Evolutionary conservation across 2,888 invertebrate genomes (phyloP).

Genomic region (Micropterix aruncella): DNA sequence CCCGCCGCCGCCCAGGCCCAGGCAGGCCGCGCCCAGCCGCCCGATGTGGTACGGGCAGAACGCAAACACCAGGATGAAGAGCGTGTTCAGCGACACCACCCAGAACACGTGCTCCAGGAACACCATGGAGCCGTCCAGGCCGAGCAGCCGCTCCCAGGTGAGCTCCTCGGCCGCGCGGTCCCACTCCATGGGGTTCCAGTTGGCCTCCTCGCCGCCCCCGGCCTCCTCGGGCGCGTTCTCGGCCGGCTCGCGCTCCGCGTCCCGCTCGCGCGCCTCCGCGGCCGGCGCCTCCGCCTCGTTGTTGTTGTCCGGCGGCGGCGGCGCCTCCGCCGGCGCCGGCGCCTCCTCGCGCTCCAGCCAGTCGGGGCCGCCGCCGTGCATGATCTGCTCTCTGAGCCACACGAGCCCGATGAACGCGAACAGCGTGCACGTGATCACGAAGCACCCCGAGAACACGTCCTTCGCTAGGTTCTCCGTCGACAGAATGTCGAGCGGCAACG

Average conservation of each 20-base stretch:
- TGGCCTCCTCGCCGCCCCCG: slow-evolving; percentile 61
- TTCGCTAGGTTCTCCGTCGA: slow-evolving; percentile 86
- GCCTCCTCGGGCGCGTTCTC: slow-evolving; percentile 30
- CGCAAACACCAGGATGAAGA: slow-evolving; percentile 94
- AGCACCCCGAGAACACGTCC: slow-evolving; percentile 92
- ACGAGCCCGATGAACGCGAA: slow-evolving; percentile 94
- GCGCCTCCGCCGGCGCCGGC: slow-evolving; percentile 34
- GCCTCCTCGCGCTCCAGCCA: slow-evolving; percentile 74
- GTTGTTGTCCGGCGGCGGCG: slow-evolving; percentile 19
- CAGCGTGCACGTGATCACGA: slow-evolving; percentile 92
- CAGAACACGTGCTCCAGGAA: slow-evolving; percentile 98
- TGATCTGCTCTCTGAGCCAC: slow-evolving; percentile 95
- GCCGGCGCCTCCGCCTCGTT: slow-evolving; percentile 14
- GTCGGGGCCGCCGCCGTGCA: slow-evolving; percentile 94
- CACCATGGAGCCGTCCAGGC: slow-evolving; percentile 90
- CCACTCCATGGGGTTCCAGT: slow-evolving; percentile 99
- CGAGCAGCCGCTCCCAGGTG: slow-evolving; percentile 94
- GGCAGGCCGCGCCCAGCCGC: slow-evolving; percentile 59
- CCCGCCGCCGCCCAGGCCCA: slow-evolving; percentile 54
- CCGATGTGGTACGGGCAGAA: slow-evolving; percentile 96
- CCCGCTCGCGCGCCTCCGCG: slow-evolving; percentile 18
- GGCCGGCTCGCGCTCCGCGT: slow-evolving; percentile 23
- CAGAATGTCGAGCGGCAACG: slow-evolving; percentile 81
- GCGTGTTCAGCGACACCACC: slow-evolving; percentile 93
- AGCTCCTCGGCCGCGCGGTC: slow-evolving; percentile 94